These are phyloP conservation scores for Melinaea menophilus DNA, from an alignment of 2,888 invertebrate species.

Conservation along the genomic window DNA sequence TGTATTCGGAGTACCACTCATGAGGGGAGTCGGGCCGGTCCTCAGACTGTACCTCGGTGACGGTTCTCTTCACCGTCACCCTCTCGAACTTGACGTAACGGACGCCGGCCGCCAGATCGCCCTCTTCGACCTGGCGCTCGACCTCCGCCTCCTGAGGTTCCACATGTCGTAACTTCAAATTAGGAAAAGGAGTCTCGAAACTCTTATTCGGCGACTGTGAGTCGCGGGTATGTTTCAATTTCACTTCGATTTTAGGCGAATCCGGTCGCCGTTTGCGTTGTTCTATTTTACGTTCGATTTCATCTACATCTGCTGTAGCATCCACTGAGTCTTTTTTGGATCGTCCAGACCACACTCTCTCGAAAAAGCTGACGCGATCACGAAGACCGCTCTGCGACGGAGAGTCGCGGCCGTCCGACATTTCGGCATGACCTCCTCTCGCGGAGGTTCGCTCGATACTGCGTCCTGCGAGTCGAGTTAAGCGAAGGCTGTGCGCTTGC, in stretches of 20 bases:
- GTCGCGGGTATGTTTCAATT: conserved; percentile 77
- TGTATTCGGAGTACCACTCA: conserved; percentile 71
- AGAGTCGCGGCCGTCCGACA: conserved; percentile 74
- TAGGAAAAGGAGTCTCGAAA: conserved; percentile 58
- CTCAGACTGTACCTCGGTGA: conserved; percentile 61
- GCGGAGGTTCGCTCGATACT: conserved; percentile 75
- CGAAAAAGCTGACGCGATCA: conserved; percentile 88
- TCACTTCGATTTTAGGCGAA: conserved; percentile 79
- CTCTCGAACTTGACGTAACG: conserved; percentile 85
- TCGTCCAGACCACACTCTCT: conserved; percentile 84
- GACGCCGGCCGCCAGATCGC: conserved; percentile 79
- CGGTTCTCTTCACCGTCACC: conserved; percentile 81
- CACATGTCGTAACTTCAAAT: conserved; percentile 71
- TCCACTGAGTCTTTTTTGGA: conserved; percentile 61
- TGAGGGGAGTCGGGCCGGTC: conserved; percentile 68
- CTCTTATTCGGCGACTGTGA: conserved; percentile 69
- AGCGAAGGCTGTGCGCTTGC: conserved; percentile 50
- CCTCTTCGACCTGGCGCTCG: conserved; percentile 78
- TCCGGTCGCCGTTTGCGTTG: conserved; percentile 75
- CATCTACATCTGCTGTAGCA: conserved; percentile 75
- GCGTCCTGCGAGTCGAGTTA: conserved; percentile 38
- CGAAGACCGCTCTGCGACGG: conserved; percentile 78
- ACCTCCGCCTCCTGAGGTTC: conserved; percentile 55
- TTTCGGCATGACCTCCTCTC: conserved; percentile 71
- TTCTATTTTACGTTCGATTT: conserved; percentile 80